Evolutionary conservation across 2,888 invertebrate species (phyloP), one percentile per base, ranked within the genome.

Genomic region (Drosophila longiperda): DNA sequence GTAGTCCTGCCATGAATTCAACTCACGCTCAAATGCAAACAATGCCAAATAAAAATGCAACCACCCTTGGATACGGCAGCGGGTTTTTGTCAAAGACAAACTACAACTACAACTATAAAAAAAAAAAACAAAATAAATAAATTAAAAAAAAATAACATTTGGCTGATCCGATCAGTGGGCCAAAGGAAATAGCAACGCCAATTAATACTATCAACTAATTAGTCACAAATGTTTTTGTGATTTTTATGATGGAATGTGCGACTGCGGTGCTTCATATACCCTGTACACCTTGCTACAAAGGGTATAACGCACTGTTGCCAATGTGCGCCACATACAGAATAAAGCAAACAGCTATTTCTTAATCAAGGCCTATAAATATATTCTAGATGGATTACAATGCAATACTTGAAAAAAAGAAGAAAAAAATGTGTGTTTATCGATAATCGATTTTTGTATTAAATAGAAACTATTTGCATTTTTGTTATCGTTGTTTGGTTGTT

Each of bases 31-130:
- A 52, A 45, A 57, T 45, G 50, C 20, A 65, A 61, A 66, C 77
- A 82, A 68, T 54, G 57, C 34, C 49, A 40, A 62, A 60, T 62
- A 40, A 78, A 78, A 75, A 69, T 77, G 60, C 66, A 76, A 67
- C 59, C 75, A 78, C 66, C 80, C 80, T 88, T 84, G 78, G 81
- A 72, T 80, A 86, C 86, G 66, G 59, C 57, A 55, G 50, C 40
- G n/a, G 23, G 20, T 3, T 33, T 48, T 49, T 66, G 17, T 32
- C 23, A 45, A 49, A 34, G 20, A 48, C 49, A 40, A 38, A 29
- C 12, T n/a, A 29, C 29, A 29, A 29, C 29, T 5, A 6, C 29
- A 29, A 29, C 29, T 29, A 36, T 52, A 52, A 20, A n/a, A 36
- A 26, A n/a, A 32, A 17, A 1, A 17, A 29, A 50, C n/a, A 53